Evolutionary conservation across 2,888 invertebrate species (phyloP).

Genomic region (Leptinotarsa peninsularis): DNA sequence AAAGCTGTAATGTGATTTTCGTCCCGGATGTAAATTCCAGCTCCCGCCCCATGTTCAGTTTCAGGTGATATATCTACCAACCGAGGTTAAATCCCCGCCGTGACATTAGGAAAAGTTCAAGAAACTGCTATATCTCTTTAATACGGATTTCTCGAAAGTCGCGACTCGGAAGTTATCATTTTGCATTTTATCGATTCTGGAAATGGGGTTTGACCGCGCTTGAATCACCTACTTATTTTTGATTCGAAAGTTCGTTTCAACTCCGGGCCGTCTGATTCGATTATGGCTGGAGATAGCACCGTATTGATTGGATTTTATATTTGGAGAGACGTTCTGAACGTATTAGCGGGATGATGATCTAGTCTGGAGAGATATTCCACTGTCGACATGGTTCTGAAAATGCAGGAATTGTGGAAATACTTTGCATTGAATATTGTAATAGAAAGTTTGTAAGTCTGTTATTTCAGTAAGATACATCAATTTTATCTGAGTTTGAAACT

Average conservation of each 20-base stretch:
- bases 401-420: too few relatives aligned
- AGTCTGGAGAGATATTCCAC: too few relatives aligned
- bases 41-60: too few relatives aligned
- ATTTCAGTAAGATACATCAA: too few relatives aligned
- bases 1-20: too few relatives aligned
- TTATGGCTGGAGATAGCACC: not conserved
- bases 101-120: constrained; percentile 28
- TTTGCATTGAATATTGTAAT: too few relatives aligned
- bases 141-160: not conserved
- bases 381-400: too few relatives aligned
- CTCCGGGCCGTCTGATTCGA: not conserved
- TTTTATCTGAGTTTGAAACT: too few relatives aligned
- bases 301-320: constrained; percentile 12
- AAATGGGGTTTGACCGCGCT: constrained; percentile 15
- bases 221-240: constrained; percentile 17
- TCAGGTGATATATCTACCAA: not conserved
- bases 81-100: constrained; percentile 23
- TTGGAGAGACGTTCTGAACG: not conserved
- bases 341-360: not conserved
- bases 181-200: constrained; percentile 14
- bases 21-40: too few relatives aligned
- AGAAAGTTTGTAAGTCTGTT: too few relatives aligned
- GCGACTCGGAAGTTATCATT: constrained; percentile 14
- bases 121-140: constrained; percentile 1
- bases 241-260: constrained; percentile 11